These are phyloP conservation scores for Tinamus major DNA, from an alignment of 2,797 vertebrate genomes.

Conservation along the genomic window DNA sequence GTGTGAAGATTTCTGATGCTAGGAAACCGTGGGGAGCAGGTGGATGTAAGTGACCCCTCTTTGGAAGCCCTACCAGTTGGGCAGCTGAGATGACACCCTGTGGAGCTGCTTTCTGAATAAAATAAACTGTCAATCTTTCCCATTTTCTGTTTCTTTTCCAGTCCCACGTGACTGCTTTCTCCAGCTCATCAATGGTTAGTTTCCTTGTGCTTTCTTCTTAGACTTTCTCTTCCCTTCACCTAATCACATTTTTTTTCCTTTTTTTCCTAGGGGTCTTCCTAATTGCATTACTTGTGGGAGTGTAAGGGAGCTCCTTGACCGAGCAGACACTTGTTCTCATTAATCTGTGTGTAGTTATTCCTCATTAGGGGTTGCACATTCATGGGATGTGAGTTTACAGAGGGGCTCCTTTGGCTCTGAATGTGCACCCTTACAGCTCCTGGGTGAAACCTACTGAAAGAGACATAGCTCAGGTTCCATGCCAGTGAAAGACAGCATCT, in stretches of 20 bases:
- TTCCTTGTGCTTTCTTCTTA: not conserved
- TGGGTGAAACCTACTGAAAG: not conserved
- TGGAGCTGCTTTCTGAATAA: not conserved
- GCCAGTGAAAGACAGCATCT: not conserved
- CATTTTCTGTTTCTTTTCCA: not conserved
- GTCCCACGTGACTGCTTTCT: rapidly evolving
- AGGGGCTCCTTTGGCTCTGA: not conserved
- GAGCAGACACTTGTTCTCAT: not conserved
- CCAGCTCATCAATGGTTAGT: not conserved
- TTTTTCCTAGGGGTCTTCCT: not conserved
- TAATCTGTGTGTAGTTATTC: not conserved
- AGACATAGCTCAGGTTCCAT: not conserved
- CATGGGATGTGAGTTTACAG: not conserved
- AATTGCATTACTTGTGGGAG: not conserved
- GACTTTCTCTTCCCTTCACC: not conserved
- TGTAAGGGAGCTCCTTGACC: not conserved
- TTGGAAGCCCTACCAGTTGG: not conserved
- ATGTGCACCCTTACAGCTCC: not conserved
- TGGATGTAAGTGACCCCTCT: not conserved
- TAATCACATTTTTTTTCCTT: not conserved
- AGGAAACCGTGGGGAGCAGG: rapidly evolving
- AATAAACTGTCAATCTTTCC: not conserved
- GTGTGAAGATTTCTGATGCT: not conserved
- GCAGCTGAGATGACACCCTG: not conserved
- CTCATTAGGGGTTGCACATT: not conserved